Evolutionary conservation across 2,113 vertebrate genomes (phyloP).

Genomic region (Brachypteracias leptosomus): DNA sequence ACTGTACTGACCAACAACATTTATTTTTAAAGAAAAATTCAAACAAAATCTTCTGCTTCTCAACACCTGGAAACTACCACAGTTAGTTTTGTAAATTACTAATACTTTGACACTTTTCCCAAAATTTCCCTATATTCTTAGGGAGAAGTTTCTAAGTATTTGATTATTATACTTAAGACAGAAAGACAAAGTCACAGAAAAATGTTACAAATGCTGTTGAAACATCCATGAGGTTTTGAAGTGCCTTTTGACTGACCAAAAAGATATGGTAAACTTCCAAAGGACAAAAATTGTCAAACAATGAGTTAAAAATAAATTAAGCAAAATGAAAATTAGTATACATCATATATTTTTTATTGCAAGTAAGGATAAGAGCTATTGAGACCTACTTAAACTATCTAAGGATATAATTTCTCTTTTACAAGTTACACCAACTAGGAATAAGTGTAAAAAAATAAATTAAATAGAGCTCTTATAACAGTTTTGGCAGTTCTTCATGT

Average conservation of each 20-base stretch:
- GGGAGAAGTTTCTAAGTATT: not conserved
- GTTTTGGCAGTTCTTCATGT: slow-evolving; percentile 16
- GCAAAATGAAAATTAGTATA: not conserved
- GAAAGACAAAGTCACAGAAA: not conserved
- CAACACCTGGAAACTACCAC: not conserved
- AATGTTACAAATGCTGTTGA: not conserved
- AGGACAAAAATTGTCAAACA: not conserved
- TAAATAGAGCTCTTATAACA: not conserved
- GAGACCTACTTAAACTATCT: not conserved
- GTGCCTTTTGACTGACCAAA: not conserved
- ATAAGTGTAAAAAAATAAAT: not conserved
- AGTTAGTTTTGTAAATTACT: not conserved
- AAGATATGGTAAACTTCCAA: not conserved
- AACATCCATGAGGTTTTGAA: not conserved
- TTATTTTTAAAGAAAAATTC: not conserved
- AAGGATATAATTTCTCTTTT: not conserved
- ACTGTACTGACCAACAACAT: not conserved
- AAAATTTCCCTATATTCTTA: not conserved
- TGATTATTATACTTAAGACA: not conserved
- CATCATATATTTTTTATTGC: not conserved
- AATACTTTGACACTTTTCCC: not conserved
- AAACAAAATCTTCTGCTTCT: not conserved
- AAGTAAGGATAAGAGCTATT: not conserved
- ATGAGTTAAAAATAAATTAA: not conserved
- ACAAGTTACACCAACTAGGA: not conserved